Percentiles rank a stretch among this genome's conserved stretches.
Evolutionary conservation across 2,113 vertebrate genomes (phyloP).

Genomic region (Rattus rattus): DNA sequence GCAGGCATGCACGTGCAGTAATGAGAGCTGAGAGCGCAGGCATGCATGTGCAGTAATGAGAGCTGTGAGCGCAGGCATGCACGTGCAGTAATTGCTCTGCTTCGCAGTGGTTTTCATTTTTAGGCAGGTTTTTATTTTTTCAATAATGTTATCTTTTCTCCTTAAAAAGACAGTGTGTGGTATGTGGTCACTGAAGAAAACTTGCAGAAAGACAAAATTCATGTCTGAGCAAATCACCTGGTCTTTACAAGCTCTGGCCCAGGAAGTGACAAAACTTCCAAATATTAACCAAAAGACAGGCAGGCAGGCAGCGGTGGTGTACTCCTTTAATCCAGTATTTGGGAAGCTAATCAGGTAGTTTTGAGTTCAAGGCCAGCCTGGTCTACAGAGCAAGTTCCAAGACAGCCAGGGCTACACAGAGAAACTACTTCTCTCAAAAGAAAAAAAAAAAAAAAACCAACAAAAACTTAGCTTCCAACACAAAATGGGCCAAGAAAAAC

Average conservation of each 20-base stretch:
- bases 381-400: not conserved
- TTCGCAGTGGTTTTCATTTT: not conserved
- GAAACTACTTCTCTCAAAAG: not conserved
- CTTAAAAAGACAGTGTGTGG: fast-evolving
- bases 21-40: not conserved
- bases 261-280: not conserved
- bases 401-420: not conserved
- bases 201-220: not conserved
- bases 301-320: not conserved
- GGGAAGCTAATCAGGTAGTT: not conserved
- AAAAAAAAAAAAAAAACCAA: not conserved
- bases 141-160: not conserved
- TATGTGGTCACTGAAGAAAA: not conserved
- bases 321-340: not conserved
- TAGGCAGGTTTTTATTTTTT: not conserved
- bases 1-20: not conserved
- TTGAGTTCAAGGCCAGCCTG: not conserved
- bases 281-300: not conserved
- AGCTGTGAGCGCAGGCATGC: not conserved
- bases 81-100: not conserved
- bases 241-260: not conserved
- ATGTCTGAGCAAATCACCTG: not conserved
- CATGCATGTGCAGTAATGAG: not conserved
- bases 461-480: not conserved
- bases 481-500: not conserved